phyloP scores from a whole-genome alignment of 2,113 vertebrate species.

The Fukomys damarensis region DNA sequence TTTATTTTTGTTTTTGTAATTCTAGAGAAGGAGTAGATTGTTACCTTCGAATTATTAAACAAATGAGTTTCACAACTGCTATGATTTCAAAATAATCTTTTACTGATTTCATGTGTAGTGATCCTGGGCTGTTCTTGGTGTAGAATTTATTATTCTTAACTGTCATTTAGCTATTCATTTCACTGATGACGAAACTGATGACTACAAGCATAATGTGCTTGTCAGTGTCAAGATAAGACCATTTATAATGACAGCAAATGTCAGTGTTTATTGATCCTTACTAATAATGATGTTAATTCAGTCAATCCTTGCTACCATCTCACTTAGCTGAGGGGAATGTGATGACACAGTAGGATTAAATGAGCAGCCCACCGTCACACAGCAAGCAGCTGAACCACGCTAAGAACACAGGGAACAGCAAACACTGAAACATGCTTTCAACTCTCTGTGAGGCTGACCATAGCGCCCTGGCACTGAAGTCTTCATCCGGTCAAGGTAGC shows the following conservation, averaged over 20 bases:
- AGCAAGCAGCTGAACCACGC: background rate
- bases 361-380: background rate
- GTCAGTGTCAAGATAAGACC: background rate
- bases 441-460: rapidly evolving
- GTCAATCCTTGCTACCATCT: background rate
- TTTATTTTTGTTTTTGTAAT: constrained; percentile 39
- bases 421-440: background rate
- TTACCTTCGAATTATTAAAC: constrained; percentile 26
- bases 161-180: background rate
- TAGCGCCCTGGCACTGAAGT: background rate
- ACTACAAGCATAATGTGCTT: background rate
- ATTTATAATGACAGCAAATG: background rate
- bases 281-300: background rate
- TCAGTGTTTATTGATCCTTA: background rate
- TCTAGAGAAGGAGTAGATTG: constrained; percentile 55
- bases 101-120: background rate
- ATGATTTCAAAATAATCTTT: background rate
- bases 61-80: background rate
- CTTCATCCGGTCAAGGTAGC: background rate
- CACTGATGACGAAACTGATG: background rate
- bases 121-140: background rate
- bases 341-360: background rate
- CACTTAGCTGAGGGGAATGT: background rate
- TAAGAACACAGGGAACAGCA: background rate
- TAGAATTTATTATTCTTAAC: background rate